Evolutionary conservation across 2,888 invertebrate species (phyloP), one percentile per base, ranked within the genome.

Genomic region (Chymomyza amoena): DNA sequence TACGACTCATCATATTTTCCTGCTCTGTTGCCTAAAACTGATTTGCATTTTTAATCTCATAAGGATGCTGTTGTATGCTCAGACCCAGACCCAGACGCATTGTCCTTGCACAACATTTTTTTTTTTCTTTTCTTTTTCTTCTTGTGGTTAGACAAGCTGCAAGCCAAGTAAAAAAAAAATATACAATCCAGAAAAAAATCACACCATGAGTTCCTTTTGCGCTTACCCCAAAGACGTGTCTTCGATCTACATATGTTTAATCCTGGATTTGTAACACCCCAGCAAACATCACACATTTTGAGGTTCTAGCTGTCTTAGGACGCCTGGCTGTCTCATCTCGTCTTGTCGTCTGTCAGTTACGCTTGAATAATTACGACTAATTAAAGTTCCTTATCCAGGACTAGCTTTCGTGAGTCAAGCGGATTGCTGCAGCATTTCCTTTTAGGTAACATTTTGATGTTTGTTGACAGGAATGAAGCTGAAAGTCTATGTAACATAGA

Each of bases 41-140:
- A 90, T 90, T 90, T 90, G 88, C 90, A 90, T 90, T 89, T 89
- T 87, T 89, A 90, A 90, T 90, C 90, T 87, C 89, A 90, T 89
- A 90, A 89, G 85, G 83, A 83, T 81, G 84, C 78, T 80, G 80
- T 69, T 72, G 69, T 72, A 73, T 83, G 84, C 77, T 6, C 32
- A 32, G 32, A 32, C 32, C 9, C 9, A 32, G 32, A 32, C 32
- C 67, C 66, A 7, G 6, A 70, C 64, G 73, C 78, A 83, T 83
- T 82, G 78, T 86, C 81, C 81, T 77, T 66, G 52, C 45, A 13
- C 57, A 57, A 5, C 60, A 69, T 75, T 66, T 70, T 50, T 57
- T 75, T 50, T 57, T 75, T 70, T 68, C 69, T 68, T 73, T 61
- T 18, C 50, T 16, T 65, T 25, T 36, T 59, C 56, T 64, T 25